Evolutionary conservation across 2,113 vertebrate genomes (phyloP), one percentile per base, ranked within the genome.

Genomic region (Bubo blakistoni): DNA sequence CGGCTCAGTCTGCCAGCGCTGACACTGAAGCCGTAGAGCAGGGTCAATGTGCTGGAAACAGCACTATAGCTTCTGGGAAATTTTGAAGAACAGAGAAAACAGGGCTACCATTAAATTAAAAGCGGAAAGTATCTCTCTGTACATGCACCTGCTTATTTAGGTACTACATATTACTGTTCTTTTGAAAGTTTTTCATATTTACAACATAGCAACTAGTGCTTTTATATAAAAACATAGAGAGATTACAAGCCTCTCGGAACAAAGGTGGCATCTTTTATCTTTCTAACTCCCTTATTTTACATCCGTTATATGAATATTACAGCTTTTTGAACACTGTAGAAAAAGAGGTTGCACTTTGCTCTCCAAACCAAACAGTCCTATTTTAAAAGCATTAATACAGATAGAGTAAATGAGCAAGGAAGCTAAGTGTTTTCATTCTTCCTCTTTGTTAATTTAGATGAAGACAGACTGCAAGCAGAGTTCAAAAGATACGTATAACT

Each of bases 401-500:
- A 47, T 10, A 54, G 11, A n/a, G 40, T 46, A 61, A 52, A 61
- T 18, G 29, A 86, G n/a, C 55, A 52, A 47, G 29, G 51, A 72
- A 59, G 32, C 18, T 3, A 79, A 36, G 20, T 34, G 54, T 73
- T 51, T 59, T 20, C 29, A 46, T 58, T 38, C 38, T 21, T 38
- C n/a, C 52, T 59, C 73, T 95, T 71, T 46, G 36, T 47, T 32
- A 34, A 32, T 27, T 65, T 34, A 70, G 42, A 42, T 47, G n/a
- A 86, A 40, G 71, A 52, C 13, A 69, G 46, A 20, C 29, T 62
- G 47, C 7, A 86, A 55, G 29, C 63, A 94, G 44, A 77, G 16
- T 42, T 38, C 36, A 47, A 72, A 52, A 86, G 26, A 55, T 21
- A 51, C 0, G 0, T 8, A 6, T 1, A 2, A 44, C 22, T 44